A percentile compares a stretch with the other conserved stretches of the same genome.
These are phyloP conservation scores for Megastigmus dorsalis DNA, from an alignment of 2,888 invertebrate species.

Conservation along the genomic window DNA sequence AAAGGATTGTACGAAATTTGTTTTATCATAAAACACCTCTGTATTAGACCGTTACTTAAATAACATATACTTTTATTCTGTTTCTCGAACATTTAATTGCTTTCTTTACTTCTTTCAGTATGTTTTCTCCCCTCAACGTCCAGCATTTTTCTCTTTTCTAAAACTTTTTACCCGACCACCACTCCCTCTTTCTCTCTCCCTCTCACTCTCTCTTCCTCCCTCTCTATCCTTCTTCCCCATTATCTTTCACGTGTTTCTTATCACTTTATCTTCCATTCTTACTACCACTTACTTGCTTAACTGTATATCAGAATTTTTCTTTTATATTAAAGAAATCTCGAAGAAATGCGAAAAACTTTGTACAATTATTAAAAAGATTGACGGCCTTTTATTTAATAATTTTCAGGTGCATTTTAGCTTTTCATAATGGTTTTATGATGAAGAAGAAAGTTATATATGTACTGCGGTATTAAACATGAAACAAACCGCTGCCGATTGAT, in stretches of 20 bases:
- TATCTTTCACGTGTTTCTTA: slow-evolving; percentile 51
- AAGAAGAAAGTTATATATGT: no score
- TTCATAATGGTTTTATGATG: no score
- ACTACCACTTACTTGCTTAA: slow-evolving; percentile 20
- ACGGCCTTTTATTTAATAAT: no score
- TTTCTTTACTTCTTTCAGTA: slow-evolving; percentile 6
- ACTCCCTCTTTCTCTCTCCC: slow-evolving; percentile 9
- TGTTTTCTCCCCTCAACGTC: not conserved
- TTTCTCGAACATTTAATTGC: slow-evolving; percentile 30
- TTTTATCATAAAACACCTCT: no score
- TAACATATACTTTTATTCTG: slow-evolving; percentile 6
- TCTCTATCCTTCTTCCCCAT: slow-evolving; percentile 24
- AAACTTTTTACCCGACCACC: slow-evolving; percentile 20
- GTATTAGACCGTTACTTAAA: no score
- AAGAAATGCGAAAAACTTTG: not conserved
- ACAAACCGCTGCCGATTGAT: no score
- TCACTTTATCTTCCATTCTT: slow-evolving; percentile 41
- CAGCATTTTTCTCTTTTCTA: slow-evolving; percentile 19
- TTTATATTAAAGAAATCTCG: not conserved
- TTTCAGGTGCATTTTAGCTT: no score
- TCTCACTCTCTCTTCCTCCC: slow-evolving; percentile 13
- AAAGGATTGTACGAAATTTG: no score
- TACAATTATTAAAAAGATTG: slow-evolving; percentile 26
- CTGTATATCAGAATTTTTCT: slow-evolving; percentile 12
- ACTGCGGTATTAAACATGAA: no score